Conservation (phyloP, 2,113 vertebrate genomes). For the Seriola rivoliana region DNA sequence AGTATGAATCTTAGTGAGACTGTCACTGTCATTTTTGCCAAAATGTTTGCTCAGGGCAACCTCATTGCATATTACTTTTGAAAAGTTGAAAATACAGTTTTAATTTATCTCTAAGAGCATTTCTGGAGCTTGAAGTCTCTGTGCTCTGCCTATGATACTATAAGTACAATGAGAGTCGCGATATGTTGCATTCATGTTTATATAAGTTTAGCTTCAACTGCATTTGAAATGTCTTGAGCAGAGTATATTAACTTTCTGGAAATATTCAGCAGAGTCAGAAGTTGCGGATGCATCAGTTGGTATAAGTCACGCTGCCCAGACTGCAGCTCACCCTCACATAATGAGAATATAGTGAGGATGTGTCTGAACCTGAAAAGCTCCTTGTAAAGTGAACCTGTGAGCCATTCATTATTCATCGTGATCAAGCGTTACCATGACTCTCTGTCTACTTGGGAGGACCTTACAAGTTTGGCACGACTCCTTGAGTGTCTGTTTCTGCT, state of each 20-base stretch:
- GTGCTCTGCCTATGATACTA: background rate
- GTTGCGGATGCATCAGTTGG: slow-evolving; percentile 25
- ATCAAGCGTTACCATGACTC: slow-evolving; percentile 80
- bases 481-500: slow-evolving; percentile 62
- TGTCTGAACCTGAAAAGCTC: slow-evolving; percentile 77
- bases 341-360: slow-evolving; percentile 67
- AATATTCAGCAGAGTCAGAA: slow-evolving; percentile 31
- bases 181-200: background rate
- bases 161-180: background rate
- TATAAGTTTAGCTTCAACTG: background rate
- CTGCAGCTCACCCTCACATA: slow-evolving; percentile 56
- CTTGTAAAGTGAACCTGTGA: slow-evolving; percentile 82
- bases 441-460: slow-evolving; percentile 73
- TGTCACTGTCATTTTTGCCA: too few species aligned
- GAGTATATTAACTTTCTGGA: slow-evolving; percentile 18
- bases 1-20: too few species aligned
- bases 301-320: slow-evolving; percentile 43
- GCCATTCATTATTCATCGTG: slow-evolving; percentile 81
- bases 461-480: slow-evolving; percentile 68
- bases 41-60: too few species aligned
- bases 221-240: background rate
- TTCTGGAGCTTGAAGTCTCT: background rate
- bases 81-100: background rate
- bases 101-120: background rate
- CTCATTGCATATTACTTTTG: too few species aligned